phyloP scores from a whole-genome alignment of 2,113 vertebrate genomes.

The Leptosomus discolor region DNA sequence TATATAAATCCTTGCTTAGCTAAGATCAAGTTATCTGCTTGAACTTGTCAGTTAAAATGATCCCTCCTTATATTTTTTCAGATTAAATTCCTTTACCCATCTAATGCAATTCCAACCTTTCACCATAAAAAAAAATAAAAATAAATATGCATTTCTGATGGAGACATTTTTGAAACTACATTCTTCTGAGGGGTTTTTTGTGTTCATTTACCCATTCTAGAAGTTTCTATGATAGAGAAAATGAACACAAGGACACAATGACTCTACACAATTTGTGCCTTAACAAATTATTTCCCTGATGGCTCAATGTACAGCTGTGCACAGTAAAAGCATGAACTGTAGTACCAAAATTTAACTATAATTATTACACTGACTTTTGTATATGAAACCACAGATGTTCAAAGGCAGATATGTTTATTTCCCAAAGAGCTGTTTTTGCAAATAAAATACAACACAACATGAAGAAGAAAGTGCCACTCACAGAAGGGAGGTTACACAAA shows the following conservation, averaged over 20 bases:
- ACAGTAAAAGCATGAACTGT: background rate
- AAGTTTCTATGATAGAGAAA: background rate
- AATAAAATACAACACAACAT: background rate
- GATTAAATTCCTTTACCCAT: background rate
- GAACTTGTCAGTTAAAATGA: background rate
- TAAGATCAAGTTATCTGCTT: background rate
- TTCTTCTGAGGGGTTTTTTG: background rate
- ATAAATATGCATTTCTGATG: background rate
- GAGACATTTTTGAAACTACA: background rate
- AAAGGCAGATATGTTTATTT: background rate
- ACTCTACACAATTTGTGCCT: background rate
- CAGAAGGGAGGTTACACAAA: background rate
- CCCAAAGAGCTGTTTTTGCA: background rate
- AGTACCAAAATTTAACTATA: background rate
- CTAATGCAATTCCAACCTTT: background rate
- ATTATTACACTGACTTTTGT: background rate
- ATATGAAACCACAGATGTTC: background rate
- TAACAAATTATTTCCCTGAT: background rate
- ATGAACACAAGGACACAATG: background rate
- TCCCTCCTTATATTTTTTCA: background rate
- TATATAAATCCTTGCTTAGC: background rate
- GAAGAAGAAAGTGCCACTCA: background rate
- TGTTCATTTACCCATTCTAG: background rate
- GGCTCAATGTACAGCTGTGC: background rate
- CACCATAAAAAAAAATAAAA: background rate